phyloP scores from a whole-genome alignment of 2,113 vertebrate genomes.

The Astatoreochromis straeleni region DNA sequence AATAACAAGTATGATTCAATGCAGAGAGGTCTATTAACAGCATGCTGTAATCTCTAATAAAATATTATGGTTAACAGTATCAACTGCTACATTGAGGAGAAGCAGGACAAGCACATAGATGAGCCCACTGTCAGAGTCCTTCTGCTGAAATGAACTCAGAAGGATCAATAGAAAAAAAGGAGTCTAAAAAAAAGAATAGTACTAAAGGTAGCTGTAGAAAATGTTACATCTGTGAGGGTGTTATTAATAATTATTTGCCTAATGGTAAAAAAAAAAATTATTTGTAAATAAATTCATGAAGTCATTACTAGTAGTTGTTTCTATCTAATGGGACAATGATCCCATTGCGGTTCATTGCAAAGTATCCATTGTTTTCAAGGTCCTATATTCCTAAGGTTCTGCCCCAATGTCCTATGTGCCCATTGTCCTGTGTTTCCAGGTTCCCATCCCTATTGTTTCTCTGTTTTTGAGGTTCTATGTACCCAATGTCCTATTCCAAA shows the following conservation, averaged over 20 bases:
- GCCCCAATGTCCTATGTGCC: neutral
- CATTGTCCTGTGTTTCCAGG: neutral
- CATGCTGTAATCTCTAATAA: neutral
- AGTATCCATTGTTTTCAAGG: neutral
- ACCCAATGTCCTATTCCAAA: neutral
- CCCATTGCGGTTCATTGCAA: neutral
- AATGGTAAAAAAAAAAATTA: neutral
- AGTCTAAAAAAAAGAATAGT: neutral
- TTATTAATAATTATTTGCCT: neutral
- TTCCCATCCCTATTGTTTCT: neutral
- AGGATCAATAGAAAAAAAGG: neutral
- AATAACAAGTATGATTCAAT: neutral
- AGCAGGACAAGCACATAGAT: neutral
- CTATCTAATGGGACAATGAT: neutral
- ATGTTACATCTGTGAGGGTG: neutral
- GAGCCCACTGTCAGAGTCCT: neutral
- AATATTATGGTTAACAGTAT: neutral
- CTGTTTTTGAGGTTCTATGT: neutral
- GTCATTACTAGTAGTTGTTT: neutral
- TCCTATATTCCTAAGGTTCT: neutral
- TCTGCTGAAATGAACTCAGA: neutral
- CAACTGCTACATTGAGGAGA: neutral
- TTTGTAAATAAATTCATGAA: neutral
- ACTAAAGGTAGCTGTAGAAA: neutral
- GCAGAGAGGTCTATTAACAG: neutral